Evolutionary conservation across 2,888 invertebrate species (phyloP).

Genomic region (Caenorhabditis panamensis): DNA sequence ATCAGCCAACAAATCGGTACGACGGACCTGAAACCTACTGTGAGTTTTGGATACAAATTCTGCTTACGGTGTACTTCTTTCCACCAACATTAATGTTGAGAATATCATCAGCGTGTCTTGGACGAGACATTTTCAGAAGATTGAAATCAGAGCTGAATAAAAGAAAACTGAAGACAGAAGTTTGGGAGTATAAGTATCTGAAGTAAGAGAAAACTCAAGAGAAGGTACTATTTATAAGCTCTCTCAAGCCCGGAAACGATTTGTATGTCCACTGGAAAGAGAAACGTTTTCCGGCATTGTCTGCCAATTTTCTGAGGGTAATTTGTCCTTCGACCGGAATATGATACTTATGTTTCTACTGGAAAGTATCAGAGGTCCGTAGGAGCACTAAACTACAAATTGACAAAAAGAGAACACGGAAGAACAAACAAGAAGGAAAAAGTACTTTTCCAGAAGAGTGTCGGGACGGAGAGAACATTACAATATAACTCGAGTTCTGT

Average conservation of each 20-base stretch:
- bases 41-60: neutral
- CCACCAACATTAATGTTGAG: slow-evolving; percentile 81
- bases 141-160: neutral
- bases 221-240: slow-evolving; percentile 34
- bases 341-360: slow-evolving; percentile 15
- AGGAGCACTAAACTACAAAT: neutral
- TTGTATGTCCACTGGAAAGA: slow-evolving; percentile 53
- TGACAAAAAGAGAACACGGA: neutral
- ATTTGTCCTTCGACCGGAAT: slow-evolving; percentile 37
- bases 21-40: slow-evolving; percentile 67
- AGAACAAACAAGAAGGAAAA: neutral
- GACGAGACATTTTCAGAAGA: slow-evolving; percentile 72
- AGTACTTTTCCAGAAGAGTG: slow-evolving; percentile 3
- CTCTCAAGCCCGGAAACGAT: slow-evolving; percentile 46
- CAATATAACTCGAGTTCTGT: slow-evolving; percentile 38
- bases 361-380: neutral
- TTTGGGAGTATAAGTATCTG: too few relatives aligned
- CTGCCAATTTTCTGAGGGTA: slow-evolving; percentile 41
- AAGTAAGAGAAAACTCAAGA: neutral
- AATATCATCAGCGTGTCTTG: slow-evolving; percentile 79
- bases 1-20: slow-evolving; percentile 79
- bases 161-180: neutral
- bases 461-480: slow-evolving; percentile 26
- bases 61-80: slow-evolving; percentile 79
- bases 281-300: slow-evolving; percentile 53